These are phyloP conservation scores for Hyphantria cunea DNA, from an alignment of 1,140 invertebrate genomes.

Conservation along the genomic window DNA sequence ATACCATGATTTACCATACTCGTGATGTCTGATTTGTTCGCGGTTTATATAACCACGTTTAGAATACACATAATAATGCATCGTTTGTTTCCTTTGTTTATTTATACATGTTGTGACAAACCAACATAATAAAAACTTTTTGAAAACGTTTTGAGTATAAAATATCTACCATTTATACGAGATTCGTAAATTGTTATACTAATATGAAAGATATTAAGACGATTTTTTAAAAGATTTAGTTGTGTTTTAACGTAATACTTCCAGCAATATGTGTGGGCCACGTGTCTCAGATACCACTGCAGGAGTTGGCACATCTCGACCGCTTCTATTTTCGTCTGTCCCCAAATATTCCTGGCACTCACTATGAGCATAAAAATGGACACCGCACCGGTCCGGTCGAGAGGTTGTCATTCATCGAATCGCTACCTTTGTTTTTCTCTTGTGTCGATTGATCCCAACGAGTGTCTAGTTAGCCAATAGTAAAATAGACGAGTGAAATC, in stretches of 20 bases:
- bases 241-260: slow-evolving; percentile 1
- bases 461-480: slow-evolving; percentile 62
- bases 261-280: slow-evolving; percentile 43
- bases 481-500: slow-evolving; percentile 48
- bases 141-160: no score
- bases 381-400: slow-evolving; percentile 50
- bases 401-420: slow-evolving; percentile 77
- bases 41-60: slow-evolving; percentile 14
- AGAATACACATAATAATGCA: no score
- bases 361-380: slow-evolving; percentile 68
- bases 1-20: slow-evolving; percentile 42
- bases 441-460: slow-evolving; percentile 65
- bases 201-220: no score
- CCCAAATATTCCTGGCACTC: slow-evolving; percentile 77
- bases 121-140: no score
- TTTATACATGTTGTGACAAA: no score
- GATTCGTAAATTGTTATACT: no score
- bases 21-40: slow-evolving; percentile 36
- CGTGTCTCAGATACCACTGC: slow-evolving; percentile 55
- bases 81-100: no score
- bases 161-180: no score
- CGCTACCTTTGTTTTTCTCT: slow-evolving; percentile 73
- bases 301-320: slow-evolving; percentile 63
- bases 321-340: slow-evolving; percentile 75
- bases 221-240: no score